Evolutionary conservation across 2,888 invertebrate genomes (phyloP), one percentile per base, ranked within the genome.

Genomic region (Lochmaea capreae): DNA sequence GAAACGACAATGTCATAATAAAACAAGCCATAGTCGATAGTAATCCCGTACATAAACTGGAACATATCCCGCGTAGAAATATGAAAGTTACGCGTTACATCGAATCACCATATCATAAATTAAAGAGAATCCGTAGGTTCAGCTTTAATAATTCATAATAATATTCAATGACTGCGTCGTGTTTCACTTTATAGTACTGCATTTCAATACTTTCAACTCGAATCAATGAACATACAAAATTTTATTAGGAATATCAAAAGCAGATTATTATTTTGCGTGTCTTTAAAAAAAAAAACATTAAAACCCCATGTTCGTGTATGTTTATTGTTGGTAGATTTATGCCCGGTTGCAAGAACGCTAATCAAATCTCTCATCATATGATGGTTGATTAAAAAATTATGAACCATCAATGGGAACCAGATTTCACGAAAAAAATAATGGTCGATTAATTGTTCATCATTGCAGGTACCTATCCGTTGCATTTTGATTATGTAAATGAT

Each of bases 21-120:
- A 71, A 71, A 71, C 65, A 71, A 71, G 58, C 58, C 46, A 26
- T 65, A 33, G 71, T 57, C 71, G 16, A 58, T 58, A 65, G 43
- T 71, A 71, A 71, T 71, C 71, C 65, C 58, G 33, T 9, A 54
- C 62, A 54, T 59, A 63, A 71, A 65, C 71, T 16, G 58, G 43
- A 26, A 65, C 58, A 58, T 71, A 71, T 65, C 58, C 43, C 43
- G 63, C 54, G 54, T 65, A 49, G 71, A 71, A 71, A 71, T 71
- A 65, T 71, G 71, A 71, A 71, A 71, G 71, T 71, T 71, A 62
- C 18, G 62, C 61, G 59, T 46, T 68, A 58, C 65, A 71, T 65
- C 70, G 58, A 71, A 71, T 71, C 70, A 65, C 58, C 65, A 46
- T 71, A 58, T 65, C 57, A 71, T 71, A 71, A 71, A 71, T 71